Evolutionary conservation across 2,888 invertebrate species (phyloP), one percentile per base, ranked within the genome.

Genomic region (Caenorhabditis drosophilae): DNA sequence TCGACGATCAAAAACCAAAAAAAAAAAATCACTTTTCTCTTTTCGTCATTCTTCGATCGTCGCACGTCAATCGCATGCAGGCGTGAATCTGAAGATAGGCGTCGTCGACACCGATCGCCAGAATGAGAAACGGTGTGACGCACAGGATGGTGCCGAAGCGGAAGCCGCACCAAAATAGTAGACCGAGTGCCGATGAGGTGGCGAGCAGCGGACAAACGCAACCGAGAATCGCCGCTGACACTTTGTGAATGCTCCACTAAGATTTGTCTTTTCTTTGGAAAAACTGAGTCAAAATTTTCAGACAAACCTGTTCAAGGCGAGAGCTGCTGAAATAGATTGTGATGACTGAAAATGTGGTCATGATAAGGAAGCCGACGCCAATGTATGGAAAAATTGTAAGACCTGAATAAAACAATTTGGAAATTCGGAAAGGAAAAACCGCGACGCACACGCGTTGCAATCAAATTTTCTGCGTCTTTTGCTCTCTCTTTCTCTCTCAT

Each of bases 61-160:
- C 64, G 7, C 42, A 44, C n/a, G 63, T 61, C 27, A 73, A 44
- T 12, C 70, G 20, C 67, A 78, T 77, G 63, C 77, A 80, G 2
- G 77, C 70, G 46, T 80, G 79, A 46, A 80, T 73, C 61, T 75
- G 76, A 16, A 80, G 58, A 47, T 71, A 80, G n/a, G 80, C 78
- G 58, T 80, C 80, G 47, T 80, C 80, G 7, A 80, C 80, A 70
- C 77, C 79, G 56, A 79, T 80, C 1, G 79, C 80, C 44, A 80
- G 49, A n/a, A 80, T 75, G 50, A 80, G 62, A 35, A 80, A 80
- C 0, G 80, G 80, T 16, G 77, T 78, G n/a, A 80, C 79, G 56
- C 71, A 71, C n/a, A 80, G 74, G 53, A 80, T 80, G 1, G 80
- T 76, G 42, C 80, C 80, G 47, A 80, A 80, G 26, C 80, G 55